These are phyloP conservation scores for Drosophila bocki DNA, from an alignment of 1,140 invertebrate species.

Conservation along the genomic window DNA sequence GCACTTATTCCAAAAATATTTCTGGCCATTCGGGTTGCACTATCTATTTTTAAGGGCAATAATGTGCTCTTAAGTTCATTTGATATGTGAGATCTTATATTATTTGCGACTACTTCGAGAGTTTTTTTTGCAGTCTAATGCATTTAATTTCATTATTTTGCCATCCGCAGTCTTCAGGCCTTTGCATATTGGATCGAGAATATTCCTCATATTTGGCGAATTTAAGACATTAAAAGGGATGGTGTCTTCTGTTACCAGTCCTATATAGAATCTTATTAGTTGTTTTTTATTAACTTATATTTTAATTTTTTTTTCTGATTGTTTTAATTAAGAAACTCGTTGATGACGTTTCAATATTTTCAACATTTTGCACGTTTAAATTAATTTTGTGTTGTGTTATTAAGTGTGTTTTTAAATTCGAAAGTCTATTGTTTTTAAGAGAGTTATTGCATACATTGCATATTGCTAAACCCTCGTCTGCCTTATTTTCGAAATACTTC, in stretches of 20 bases:
- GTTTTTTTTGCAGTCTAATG: background rate
- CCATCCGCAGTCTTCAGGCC: background rate
- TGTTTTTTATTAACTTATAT: background rate
- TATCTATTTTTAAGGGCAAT: background rate
- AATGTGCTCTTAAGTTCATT: too few relatives aligned
- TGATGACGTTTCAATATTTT: constrained; percentile 1
- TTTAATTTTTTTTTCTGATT: background rate
- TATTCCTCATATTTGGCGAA: background rate
- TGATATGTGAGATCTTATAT: background rate
- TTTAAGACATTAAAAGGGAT: background rate
- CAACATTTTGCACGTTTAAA: background rate
- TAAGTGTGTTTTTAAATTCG: constrained; percentile 9
- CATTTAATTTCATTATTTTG: background rate
- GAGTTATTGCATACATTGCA: background rate
- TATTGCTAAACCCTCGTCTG: background rate
- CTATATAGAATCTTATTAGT: background rate
- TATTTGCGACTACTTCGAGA: background rate
- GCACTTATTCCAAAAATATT: constrained; percentile 3
- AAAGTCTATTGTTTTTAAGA: background rate
- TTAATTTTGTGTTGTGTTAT: constrained; percentile 5
- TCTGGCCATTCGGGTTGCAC: background rate
- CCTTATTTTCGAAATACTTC: background rate
- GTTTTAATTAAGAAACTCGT: constrained; percentile 2
- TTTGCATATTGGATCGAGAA: background rate
- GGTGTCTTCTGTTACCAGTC: background rate